Conservation (phyloP, 2,888 invertebrate species). For the Cryptocephalus moraei region DNA sequence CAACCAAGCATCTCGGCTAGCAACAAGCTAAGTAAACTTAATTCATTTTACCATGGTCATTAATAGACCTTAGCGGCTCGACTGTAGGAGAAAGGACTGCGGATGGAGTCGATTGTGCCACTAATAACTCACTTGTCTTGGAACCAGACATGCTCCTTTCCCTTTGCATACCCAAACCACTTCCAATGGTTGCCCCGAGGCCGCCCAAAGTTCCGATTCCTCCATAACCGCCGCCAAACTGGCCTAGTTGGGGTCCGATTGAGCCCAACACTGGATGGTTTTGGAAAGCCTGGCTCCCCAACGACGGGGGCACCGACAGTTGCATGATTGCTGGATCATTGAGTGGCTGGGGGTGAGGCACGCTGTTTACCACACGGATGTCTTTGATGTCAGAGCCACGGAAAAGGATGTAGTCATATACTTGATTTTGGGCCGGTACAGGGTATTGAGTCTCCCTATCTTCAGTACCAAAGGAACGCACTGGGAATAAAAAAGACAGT, state of each 20-base stretch:
- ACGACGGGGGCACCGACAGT: conserved; percentile 67
- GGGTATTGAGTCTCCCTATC: conserved; percentile 92
- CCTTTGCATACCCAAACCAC: conserved; percentile 39
- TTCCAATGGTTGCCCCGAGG: conserved; percentile 22
- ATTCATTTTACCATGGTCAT: conserved; percentile 37
- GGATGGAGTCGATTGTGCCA: conserved; percentile 24
- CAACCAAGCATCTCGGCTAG: not conserved
- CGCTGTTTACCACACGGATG: conserved; percentile 88
- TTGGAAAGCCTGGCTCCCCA: conserved; percentile 53
- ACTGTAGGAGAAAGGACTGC: conserved; percentile 38
- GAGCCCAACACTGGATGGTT: conserved; percentile 60
- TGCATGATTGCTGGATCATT: conserved; percentile 98
- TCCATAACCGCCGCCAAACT: conserved; percentile 39
- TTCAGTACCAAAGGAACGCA: conserved; percentile 98
- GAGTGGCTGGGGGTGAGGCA: conserved; percentile 58
- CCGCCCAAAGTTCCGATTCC: conserved; percentile 36
- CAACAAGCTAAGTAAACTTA: conserved; percentile 12
- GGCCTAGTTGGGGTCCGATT: conserved; percentile 40
- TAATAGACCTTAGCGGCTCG: conserved; percentile 33
- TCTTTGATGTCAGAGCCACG: conserved; percentile 98
- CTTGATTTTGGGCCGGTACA: conserved; percentile 93
- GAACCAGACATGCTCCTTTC: conserved; percentile 29
- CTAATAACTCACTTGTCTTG: conserved; percentile 57
- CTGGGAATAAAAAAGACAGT: conserved; percentile 47
- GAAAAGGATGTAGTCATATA: conserved; percentile 98